Conservation (phyloP, 2,113 vertebrate genomes). For the Ciconia boyciana region DNA sequence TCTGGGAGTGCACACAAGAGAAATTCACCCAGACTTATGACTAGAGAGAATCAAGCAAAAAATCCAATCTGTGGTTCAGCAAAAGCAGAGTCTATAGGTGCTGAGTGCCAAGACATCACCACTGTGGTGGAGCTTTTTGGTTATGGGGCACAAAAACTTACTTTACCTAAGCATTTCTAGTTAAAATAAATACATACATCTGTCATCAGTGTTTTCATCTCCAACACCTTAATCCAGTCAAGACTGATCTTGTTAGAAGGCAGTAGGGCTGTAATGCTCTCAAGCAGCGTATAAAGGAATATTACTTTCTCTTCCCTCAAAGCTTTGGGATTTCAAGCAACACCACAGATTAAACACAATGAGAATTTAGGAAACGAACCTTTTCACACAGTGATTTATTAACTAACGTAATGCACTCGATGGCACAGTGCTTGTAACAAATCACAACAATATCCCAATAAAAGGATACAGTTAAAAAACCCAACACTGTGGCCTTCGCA, state of each 20-base stretch:
- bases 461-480: slow-evolving; percentile 74
- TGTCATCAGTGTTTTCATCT: not conserved
- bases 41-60: not conserved
- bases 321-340: slow-evolving; percentile 49
- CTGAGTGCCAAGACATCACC: not conserved
- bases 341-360: slow-evolving; percentile 18
- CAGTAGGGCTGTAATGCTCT: not conserved
- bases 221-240: not conserved
- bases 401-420: slow-evolving; percentile 68
- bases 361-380: slow-evolving; percentile 55
- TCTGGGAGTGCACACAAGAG: not conserved
- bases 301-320: slow-evolving; percentile 15
- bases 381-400: slow-evolving; percentile 70
- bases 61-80: not conserved
- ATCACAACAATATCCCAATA: slow-evolving; percentile 69
- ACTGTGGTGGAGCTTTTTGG: not conserved
- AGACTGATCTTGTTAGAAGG: not conserved
- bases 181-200: not conserved
- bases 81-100: not conserved
- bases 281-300: not conserved
- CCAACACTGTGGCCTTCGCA: slow-evolving; percentile 58
- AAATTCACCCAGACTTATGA: not conserved
- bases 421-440: slow-evolving; percentile 59
- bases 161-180: not conserved
- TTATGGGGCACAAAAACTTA: not conserved